These are phyloP conservation scores for Nothoprocta pentlandii DNA, from an alignment of 2,113 vertebrate genomes.

Conservation along the genomic window DNA sequence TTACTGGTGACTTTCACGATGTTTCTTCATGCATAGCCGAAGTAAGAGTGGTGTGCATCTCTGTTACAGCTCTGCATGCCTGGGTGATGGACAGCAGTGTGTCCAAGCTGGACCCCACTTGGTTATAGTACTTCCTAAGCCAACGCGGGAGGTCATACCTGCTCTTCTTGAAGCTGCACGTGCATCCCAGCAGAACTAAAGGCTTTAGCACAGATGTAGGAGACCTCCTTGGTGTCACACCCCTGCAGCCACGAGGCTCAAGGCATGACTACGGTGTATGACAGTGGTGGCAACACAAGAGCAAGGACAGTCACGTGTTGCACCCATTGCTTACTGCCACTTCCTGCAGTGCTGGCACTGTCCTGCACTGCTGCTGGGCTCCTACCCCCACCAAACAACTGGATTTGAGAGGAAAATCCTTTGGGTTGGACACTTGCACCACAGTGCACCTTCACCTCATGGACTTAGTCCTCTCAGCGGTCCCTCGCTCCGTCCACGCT, in stretches of 20 bases:
- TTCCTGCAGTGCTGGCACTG: neutral
- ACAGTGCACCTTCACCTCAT: fast-evolving
- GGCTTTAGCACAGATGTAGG: neutral
- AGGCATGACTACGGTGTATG: neutral
- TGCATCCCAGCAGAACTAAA: no score
- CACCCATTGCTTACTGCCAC: neutral
- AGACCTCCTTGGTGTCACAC: neutral
- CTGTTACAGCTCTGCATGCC: neutral
- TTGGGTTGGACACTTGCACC: neutral
- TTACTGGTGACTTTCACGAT: neutral
- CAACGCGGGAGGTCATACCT: no score
- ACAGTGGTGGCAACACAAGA: neutral
- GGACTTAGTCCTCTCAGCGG: neutral
- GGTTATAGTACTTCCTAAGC: neutral
- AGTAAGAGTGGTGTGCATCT: neutral
- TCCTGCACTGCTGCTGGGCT: neutral
- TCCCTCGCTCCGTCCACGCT: neutral
- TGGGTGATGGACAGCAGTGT: neutral
- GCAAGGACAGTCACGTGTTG: no score
- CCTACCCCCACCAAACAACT: neutral
- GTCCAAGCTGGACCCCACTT: neutral
- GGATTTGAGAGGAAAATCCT: neutral
- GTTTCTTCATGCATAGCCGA: neutral
- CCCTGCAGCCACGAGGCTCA: neutral
- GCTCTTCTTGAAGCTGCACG: no score